Conservation (phyloP, 1,140 invertebrate species). For the Drosophila insularis region DNA sequence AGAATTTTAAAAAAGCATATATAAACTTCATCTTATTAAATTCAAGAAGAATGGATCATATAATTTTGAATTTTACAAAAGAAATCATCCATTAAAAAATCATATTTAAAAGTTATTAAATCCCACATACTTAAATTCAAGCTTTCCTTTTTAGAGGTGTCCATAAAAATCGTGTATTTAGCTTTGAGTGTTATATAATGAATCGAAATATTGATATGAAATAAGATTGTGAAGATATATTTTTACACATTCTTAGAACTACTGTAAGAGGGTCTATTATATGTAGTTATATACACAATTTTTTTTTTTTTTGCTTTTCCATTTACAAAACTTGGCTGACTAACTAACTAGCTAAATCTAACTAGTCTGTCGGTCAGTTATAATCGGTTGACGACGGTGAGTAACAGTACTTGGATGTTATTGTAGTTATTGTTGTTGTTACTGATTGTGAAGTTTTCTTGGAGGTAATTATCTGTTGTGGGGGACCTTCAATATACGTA, state of each 20-base stretch:
- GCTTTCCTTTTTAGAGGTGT: no score
- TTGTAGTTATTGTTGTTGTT: conserved; percentile 19
- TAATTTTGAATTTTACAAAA: no score
- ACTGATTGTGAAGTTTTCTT: conserved; percentile 14
- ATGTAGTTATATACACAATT: neutral
- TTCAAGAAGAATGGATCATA: no score
- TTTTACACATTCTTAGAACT: neutral
- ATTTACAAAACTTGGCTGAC: conserved; percentile 1
- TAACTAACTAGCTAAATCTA: conserved; percentile 10
- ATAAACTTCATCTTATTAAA: no score
- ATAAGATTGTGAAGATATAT: neutral
- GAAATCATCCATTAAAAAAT: no score
- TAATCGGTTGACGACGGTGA: conserved; percentile 29
- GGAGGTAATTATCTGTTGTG: conserved; percentile 58
- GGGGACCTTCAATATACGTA: conserved; percentile 44
- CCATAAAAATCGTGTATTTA: no score
- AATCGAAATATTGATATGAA: no score
- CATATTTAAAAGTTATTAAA: no score
- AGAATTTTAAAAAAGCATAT: no score
- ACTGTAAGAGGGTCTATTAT: neutral
- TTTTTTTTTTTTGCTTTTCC: neutral
- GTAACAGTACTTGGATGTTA: conserved; percentile 32
- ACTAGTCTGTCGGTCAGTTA: conserved; percentile 19
- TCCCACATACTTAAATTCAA: no score
- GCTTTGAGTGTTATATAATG: no score